Conservation (phyloP, 2,797 vertebrate species). For the Astyanax mexicanus region DNA sequence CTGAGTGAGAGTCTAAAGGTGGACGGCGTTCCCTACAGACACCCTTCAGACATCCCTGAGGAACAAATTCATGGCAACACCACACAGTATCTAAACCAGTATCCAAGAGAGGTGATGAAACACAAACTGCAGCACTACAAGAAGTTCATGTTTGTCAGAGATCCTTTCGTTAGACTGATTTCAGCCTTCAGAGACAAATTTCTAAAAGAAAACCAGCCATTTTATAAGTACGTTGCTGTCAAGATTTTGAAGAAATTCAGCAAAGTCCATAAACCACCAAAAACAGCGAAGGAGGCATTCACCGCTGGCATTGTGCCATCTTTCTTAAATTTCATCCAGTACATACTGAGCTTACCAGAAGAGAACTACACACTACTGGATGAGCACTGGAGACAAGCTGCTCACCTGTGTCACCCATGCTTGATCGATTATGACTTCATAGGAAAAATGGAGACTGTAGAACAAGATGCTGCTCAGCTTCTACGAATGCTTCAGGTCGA, state of each 20-base stretch:
- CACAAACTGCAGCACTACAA: slow-evolving; percentile 82
- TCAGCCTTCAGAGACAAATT: slow-evolving; percentile 96
- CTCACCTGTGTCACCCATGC: slow-evolving; percentile 85
- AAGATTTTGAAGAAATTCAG: slow-evolving; percentile 85
- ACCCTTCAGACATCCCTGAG: slow-evolving; percentile 84
- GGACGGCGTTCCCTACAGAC: slow-evolving; percentile 82
- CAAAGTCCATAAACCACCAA: slow-evolving; percentile 79
- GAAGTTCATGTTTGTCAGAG: slow-evolving; percentile 94
- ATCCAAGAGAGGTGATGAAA: neutral
- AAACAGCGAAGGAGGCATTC: slow-evolving; percentile 83
- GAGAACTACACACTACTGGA: slow-evolving; percentile 86
- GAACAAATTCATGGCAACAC: neutral
- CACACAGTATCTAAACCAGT: neutral
- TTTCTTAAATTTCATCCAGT: slow-evolving; percentile 90
- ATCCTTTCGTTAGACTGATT: slow-evolving; percentile 95
- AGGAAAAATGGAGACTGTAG: slow-evolving; percentile 83
- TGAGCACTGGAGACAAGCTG: slow-evolving; percentile 92
- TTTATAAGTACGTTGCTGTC: slow-evolving; percentile 85
- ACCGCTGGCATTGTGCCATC: slow-evolving; percentile 83
- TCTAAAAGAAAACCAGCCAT: slow-evolving; percentile 85
- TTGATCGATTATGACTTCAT: slow-evolving; percentile 87
- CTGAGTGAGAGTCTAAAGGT: slow-evolving; percentile 89
- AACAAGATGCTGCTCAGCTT: slow-evolving; percentile 79
- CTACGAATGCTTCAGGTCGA: slow-evolving; percentile 81
- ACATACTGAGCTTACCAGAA: slow-evolving; percentile 88